phyloP scores from a whole-genome alignment of 2,113 vertebrate species.

The Ramphastos sulfuratus region DNA sequence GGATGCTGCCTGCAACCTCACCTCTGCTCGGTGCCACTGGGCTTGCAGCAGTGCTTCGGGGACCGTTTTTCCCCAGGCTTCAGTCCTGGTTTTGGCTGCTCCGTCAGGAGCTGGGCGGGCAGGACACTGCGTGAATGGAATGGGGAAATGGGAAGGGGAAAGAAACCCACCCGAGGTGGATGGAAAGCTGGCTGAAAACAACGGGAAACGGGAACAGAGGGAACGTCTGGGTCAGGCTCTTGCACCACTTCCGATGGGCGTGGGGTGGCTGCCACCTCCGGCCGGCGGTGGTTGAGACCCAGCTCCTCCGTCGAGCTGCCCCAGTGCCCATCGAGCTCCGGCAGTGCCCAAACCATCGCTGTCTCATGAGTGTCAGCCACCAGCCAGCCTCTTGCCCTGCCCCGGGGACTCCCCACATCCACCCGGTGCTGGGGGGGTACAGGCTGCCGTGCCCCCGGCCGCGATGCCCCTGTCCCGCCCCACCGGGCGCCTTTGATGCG shows the following conservation, averaged over 20 bases:
- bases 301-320: rapidly evolving
- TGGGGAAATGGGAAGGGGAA: background rate
- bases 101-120: rapidly evolving
- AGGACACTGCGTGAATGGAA: background rate
- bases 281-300: rapidly evolving
- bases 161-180: background rate
- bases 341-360: rapidly evolving
- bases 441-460: background rate
- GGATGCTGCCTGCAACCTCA: rapidly evolving
- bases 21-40: background rate
- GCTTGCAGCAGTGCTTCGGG: rapidly evolving
- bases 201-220: background rate
- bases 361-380: rapidly evolving
- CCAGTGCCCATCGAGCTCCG: background rate
- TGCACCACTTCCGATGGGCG: background rate
- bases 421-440: background rate
- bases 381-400: background rate
- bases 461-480: background rate
- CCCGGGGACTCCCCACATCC: rapidly evolving
- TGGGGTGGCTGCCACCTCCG: background rate
- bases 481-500: slow-evolving; percentile 47
- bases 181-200: background rate
- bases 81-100: rapidly evolving
- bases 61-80: background rate
- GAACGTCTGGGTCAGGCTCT: slow-evolving; percentile 4